Evolutionary conservation across 1,140 invertebrate species (phyloP).

Genomic region (Hylaeus volcanicus): DNA sequence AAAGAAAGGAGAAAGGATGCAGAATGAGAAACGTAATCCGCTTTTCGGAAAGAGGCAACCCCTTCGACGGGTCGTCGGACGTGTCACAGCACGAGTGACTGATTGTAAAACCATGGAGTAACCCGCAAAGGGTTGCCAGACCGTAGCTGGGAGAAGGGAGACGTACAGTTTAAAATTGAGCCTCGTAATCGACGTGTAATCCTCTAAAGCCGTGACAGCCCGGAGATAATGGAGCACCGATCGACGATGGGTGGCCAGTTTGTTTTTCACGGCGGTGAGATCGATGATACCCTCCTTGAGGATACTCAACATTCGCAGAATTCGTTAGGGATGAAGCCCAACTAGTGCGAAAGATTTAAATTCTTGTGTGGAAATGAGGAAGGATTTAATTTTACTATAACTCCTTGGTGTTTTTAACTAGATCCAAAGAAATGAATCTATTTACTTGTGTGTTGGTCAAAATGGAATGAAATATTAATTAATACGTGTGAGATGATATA

Average conservation of each 20-base stretch:
- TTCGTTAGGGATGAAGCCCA: too few species aligned
- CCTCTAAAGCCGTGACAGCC: conserved; percentile 78
- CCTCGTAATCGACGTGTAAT: conserved; percentile 81
- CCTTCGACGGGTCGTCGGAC: conserved; percentile 73
- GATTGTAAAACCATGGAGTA: conserved; percentile 81
- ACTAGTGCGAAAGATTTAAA: too few species aligned
- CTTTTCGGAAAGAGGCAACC: conserved; percentile 74
- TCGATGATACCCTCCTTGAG: neutral
- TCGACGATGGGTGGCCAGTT: conserved; percentile 58
- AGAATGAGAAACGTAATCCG: conserved; percentile 74
- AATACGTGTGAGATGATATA: too few species aligned
- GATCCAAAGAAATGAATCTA: too few species aligned
- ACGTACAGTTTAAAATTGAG: conserved; percentile 78
- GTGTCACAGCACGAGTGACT: conserved; percentile 81
- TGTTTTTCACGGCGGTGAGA: conserved; percentile 50
- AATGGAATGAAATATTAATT: too few species aligned
- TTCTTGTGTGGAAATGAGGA: too few species aligned
- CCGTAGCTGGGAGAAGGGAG: conserved; percentile 41
- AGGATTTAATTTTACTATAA: too few species aligned
- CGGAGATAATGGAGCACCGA: conserved; percentile 59
- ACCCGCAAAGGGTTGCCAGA: conserved; percentile 74
- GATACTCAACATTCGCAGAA: neutral
- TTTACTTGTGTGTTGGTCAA: too few species aligned
- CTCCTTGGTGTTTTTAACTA: too few species aligned
- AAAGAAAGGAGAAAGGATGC: conserved; percentile 55